A percentile compares a stretch with the other conserved stretches of the same genome.
phyloP scores from a whole-genome alignment of 1,140 invertebrate species.

The Drosophila tsacasi region DNA sequence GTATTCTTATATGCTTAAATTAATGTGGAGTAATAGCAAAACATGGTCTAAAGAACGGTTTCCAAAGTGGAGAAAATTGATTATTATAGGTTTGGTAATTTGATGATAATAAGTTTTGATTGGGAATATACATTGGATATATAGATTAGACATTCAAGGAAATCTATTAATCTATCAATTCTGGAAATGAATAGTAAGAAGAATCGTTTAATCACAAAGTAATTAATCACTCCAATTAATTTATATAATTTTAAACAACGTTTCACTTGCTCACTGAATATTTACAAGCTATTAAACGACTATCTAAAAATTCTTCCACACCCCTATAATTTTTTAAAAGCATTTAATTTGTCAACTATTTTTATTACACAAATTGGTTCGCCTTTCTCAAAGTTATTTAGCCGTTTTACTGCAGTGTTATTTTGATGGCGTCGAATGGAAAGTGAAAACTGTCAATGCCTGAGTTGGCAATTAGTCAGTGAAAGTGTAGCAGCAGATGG shows the following conservation, averaged over 20 bases:
- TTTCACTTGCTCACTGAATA: constrained; percentile 1
- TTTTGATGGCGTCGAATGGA: constrained; percentile 56
- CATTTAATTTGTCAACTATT: constrained; percentile 36
- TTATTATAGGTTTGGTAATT: not conserved
- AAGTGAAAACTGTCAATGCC: constrained; percentile 71
- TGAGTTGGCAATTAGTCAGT: constrained; percentile 66
- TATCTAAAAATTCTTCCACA: constrained; percentile 11
- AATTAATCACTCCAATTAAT: constrained; percentile 1
- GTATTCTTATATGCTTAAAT: not conserved
- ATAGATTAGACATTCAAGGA: not conserved
- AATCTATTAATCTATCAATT: not conserved
- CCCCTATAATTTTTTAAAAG: not conserved
- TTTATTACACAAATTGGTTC: constrained; percentile 43
- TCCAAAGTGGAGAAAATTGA: not conserved
- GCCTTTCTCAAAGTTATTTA: constrained; percentile 30
- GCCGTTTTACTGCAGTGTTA: constrained; percentile 17
- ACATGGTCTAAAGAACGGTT: not conserved
- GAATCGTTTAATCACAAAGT: not conserved
- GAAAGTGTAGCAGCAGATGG: constrained; percentile 65
- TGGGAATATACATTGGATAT: no score
- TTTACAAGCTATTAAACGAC: constrained; percentile 6
- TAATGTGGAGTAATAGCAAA: not conserved
- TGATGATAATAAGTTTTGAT: not conserved
- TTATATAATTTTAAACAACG: not conserved
- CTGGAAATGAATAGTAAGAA: not conserved